Base-by-base conservation (phyloP, 2,113 vertebrate genomes). In the Amphiprion percula region DNA sequence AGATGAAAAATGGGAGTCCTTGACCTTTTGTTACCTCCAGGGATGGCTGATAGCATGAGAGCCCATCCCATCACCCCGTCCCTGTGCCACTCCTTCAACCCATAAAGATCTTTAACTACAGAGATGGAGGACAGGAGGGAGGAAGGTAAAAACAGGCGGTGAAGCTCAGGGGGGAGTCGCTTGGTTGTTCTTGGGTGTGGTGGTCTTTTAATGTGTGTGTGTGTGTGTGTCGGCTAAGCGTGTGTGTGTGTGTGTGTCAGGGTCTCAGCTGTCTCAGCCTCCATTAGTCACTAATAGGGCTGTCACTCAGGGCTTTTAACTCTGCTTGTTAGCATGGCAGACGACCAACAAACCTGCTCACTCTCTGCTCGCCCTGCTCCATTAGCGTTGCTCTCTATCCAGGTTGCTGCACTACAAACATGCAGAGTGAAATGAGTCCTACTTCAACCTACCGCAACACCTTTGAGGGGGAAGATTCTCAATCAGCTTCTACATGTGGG, bases 1-100 rank as follows among this genome's bases (percentile, higher is more conserved):
- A 67, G 86, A 92, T 94, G 93, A 95, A 92, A 93, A 94, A 95
- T 94, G 91, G 85, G 91, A 92, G 88, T 94, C 93, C 93, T 94
- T 95, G 93, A 94, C 94, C 94, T 89, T 89, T 79, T 65, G 60
- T 91, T 88, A 89, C 88, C 90, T 85, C 85, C 64, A 68, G 88
- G 89, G 88, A 89, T 49, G 77, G 85, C 71, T 87, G 88, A 92
- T 87, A 87, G 88, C 73, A 78, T 56, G 79, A 80, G 68, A 86
- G 81, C 83, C 77, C 79, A 81, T 83, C 86, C 88, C 82, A 79
- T 84, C 64, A 23, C 28, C 83, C 77, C 64, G 33, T 76, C 88
- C 85, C 69, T 8, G 26, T 61, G 60, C 84, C 82, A 82, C 86
- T 78, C 83, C 88, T 83, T 82, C 87, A 77, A 37, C 79, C 79